A percentile compares a stretch with the other conserved stretches of the same genome.
phyloP scores from a whole-genome alignment of 2,797 vertebrate species.

The Chaunax sp. region DNA sequence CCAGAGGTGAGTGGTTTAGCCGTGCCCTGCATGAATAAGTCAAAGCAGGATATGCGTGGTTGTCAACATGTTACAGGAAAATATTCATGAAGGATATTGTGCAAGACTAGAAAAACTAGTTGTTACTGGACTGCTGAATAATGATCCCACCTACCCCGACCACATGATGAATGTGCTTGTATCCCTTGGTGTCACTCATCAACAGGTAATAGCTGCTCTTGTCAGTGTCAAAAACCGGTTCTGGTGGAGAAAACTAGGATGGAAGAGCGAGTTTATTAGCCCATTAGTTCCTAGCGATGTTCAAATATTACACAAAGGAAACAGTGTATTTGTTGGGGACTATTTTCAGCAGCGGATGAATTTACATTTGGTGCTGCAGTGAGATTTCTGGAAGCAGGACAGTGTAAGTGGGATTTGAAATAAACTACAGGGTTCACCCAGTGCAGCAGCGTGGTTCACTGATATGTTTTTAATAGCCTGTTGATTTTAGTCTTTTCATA shows the following conservation, averaged over 20 bases:
- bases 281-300: not conserved
- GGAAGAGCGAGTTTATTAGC: constrained; percentile 55
- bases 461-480: not conserved
- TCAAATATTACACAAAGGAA: not conserved
- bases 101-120: no score
- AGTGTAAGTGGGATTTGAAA: no score
- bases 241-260: constrained; percentile 90
- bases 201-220: constrained; percentile 89
- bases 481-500: not conserved
- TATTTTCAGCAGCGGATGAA: no score
- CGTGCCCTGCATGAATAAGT: constrained; percentile 73
- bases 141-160: constrained; percentile 64
- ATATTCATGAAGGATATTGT: not conserved
- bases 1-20: constrained; percentile 84
- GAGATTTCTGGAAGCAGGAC: no score
- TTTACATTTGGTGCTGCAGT: no score
- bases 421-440: no score
- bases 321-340: no score
- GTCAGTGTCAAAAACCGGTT: constrained; percentile 89
- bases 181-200: constrained; percentile 86
- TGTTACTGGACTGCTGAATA: no score
- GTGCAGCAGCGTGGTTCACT: no score
- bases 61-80: not conserved
- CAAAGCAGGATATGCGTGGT: not conserved
- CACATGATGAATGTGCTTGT: constrained; percentile 94